Base-by-base conservation (phyloP, 2,113 vertebrate genomes). In the Malurus alboscapulatus region DNA sequence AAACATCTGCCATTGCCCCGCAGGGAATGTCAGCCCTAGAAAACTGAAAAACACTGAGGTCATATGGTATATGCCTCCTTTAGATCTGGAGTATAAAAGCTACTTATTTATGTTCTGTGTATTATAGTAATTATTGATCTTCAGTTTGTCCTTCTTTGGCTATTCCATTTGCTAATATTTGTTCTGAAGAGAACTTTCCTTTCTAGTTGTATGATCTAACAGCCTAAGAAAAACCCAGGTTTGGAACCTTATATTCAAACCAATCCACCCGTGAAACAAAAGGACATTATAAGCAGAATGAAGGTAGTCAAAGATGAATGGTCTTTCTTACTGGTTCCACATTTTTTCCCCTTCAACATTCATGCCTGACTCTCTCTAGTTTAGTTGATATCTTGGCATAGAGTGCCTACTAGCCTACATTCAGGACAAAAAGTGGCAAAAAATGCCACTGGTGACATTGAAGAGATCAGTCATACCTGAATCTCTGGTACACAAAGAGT, bases 131-230 rank as follows among this genome's bases (percentile, higher is more conserved):
- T 88, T 95, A 75, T 53, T 92, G 86, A 87, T 93, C 51, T 91
- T 87, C 27, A 59, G 16, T 72, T 61, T 65, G 20, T 89, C 50
- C 14, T 81, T n/a, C 19, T 63, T 74, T 90, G 72, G 14, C 14
- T 30, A 13, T 94, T 91, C 78, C 36, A 59, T 82, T 67, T 94
- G 61, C 79, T 89, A 96, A 58, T 94, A 88, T 76, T 92, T 89
- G 44, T 83, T 14, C 73, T 88, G 65, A 69, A 44, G 27, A 45
- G 8, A 85, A 92, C 10, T 12, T 71, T 91, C 4, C 59, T 95
- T 93, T 92, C 48, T 54, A 90, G 30, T 22, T 84, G 15, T 65
- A 53, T 36, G 48, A 81, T 74, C n/a, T 73, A 79, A 95, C 87
- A 94, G 42, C 63, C 51, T 25, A 59, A 72, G 30, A 67, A 89